phyloP scores from a whole-genome alignment of 2,797 vertebrate species.

The Tragelaphus oryx region DNA sequence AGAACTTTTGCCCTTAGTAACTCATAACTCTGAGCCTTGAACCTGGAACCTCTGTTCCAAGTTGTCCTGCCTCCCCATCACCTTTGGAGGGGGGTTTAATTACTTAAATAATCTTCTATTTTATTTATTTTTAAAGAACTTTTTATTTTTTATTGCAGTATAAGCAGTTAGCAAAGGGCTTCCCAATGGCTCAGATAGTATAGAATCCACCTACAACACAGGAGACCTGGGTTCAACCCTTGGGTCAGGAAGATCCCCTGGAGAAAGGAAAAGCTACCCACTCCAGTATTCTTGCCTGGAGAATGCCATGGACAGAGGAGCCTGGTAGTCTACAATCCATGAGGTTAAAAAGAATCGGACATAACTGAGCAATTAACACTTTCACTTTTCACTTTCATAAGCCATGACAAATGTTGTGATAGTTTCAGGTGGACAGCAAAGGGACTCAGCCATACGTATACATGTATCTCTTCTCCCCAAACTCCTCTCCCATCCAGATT shows the following conservation, averaged over 20 bases:
- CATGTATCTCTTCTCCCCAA: background rate
- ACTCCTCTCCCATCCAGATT: background rate
- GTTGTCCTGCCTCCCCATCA: background rate
- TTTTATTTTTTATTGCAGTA: background rate
- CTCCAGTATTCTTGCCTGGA: background rate
- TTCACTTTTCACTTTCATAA: background rate
- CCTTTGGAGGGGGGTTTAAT: background rate
- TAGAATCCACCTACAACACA: background rate
- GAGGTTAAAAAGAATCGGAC: background rate
- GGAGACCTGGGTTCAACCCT: background rate
- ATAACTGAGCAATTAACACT: background rate
- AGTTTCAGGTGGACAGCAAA: background rate
- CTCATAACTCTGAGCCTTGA: background rate
- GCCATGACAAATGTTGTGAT: background rate
- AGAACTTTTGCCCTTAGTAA: background rate
- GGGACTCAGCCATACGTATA: background rate
- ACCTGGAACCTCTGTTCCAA: background rate
- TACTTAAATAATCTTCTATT: background rate
- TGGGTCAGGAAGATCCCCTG: background rate
- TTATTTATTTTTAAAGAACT: background rate
- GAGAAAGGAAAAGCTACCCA: background rate
- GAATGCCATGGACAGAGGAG: background rate
- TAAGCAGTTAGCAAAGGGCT: background rate
- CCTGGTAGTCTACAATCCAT: background rate
- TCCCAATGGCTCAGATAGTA: background rate